Conservation (phyloP, 2,888 invertebrate genomes). For the Dexiosoma caninum region DNA sequence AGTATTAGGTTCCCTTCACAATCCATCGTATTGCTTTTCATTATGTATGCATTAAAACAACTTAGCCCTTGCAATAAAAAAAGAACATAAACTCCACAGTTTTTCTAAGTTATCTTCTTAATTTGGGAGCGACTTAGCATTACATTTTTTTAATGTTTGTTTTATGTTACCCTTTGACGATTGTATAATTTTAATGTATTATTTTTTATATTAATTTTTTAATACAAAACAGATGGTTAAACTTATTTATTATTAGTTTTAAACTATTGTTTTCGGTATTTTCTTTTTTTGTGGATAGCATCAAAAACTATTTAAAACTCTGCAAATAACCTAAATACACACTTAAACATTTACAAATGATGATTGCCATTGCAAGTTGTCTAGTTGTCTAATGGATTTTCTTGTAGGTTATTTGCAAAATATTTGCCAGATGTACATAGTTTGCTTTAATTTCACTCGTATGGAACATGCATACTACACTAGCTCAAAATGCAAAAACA, state of each 20-base stretch:
- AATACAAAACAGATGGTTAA: slow-evolving; percentile 67
- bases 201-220: neutral
- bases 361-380: slow-evolving; percentile 3
- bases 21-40: too few relatives aligned
- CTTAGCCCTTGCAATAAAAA: too few relatives aligned
- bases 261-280: neutral
- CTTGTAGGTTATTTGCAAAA: neutral
- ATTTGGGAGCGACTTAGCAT: too few relatives aligned
- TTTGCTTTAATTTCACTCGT: too few relatives aligned
- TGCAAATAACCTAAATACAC: neutral
- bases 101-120: too few relatives aligned
- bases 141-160: too few relatives aligned
- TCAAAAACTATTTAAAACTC: slow-evolving; percentile 9
- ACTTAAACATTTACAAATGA: neutral
- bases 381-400: neutral
- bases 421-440: neutral
- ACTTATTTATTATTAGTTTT: slow-evolving; percentile 1
- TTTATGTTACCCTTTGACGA: neutral
- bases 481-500: too few relatives aligned
- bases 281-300: neutral
- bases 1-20: too few relatives aligned
- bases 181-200: neutral
- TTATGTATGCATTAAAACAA: too few relatives aligned
- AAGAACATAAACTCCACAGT: too few relatives aligned
- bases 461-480: too few relatives aligned